These are phyloP conservation scores for Cyprinodon diabolis DNA, from an alignment of 2,797 vertebrate genomes.

Conservation along the genomic window DNA sequence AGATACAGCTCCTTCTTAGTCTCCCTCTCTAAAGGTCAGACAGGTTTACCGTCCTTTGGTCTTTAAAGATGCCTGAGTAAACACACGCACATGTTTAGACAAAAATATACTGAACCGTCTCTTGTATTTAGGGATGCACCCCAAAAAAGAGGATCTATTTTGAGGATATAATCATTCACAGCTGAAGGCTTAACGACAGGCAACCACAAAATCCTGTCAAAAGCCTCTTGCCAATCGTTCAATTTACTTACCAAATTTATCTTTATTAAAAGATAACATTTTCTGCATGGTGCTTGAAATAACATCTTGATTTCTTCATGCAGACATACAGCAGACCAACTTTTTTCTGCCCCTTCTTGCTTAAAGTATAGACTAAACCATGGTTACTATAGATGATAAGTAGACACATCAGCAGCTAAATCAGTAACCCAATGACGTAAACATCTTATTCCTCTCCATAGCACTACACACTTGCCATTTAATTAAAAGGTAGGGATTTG, in stretches of 20 bases:
- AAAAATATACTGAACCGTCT: conserved; percentile 60
- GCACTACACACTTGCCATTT: conserved; percentile 66
- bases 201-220: conserved; percentile 30
- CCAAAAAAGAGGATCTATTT: conserved; percentile 54
- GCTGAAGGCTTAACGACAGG: conserved; percentile 23
- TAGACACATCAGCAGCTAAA: conserved; percentile 56
- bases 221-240: conserved; percentile 23
- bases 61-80: conserved; percentile 80
- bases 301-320: conserved; percentile 25
- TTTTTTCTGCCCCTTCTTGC: conserved; percentile 38
- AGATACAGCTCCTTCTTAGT: conserved; percentile 60
- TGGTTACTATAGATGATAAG: conserved; percentile 60
- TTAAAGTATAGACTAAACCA: conserved; percentile 39
- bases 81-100: conserved; percentile 69
- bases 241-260: conserved; percentile 35
- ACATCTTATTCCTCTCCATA: conserved; percentile 53
- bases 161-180: conserved; percentile 41
- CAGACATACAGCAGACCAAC: conserved; percentile 46
- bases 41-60: conserved; percentile 75
- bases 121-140: conserved; percentile 47
- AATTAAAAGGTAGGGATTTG: conserved; percentile 78
- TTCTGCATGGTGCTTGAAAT: conserved; percentile 36
- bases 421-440: conserved; percentile 72
- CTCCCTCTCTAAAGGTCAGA: conserved; percentile 65
- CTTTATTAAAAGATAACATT: conserved; percentile 58